Percentiles rank a stretch among this genome's conserved stretches.
phyloP scores from a whole-genome alignment of 2,888 invertebrate genomes.

The Yponomeuta evonymella region DNA sequence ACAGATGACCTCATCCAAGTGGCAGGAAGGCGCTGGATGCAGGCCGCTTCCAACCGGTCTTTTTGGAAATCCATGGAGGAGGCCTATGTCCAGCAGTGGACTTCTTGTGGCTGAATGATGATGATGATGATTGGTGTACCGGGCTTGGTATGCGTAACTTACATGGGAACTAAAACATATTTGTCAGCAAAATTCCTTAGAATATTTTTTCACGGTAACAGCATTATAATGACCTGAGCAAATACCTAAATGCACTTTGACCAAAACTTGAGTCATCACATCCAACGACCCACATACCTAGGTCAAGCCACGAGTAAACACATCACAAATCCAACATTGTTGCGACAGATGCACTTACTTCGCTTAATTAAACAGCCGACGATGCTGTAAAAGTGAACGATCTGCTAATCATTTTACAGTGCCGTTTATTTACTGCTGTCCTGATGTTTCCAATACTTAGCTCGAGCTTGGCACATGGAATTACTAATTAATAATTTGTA shows the following conservation, averaged over 20 bases:
- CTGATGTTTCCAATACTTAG: neutral
- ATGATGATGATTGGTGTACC: too few relatives aligned
- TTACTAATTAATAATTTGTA: constrained; percentile 2
- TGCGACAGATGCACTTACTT: neutral
- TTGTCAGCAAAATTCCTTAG: too few relatives aligned
- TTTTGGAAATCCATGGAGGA: too few relatives aligned
- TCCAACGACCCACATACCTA: neutral
- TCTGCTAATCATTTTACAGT: neutral
- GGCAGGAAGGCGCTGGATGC: too few relatives aligned
- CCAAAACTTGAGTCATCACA: neutral
- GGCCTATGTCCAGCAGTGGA: too few relatives aligned
- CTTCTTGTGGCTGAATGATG: too few relatives aligned
- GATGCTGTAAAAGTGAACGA: neutral
- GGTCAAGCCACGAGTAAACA: neutral
- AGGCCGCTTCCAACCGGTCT: too few relatives aligned
- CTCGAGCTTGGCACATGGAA: constrained; percentile 1
- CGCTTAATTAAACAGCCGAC: neutral
- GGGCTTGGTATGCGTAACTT: too few relatives aligned
- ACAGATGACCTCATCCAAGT: too few relatives aligned
- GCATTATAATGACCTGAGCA: neutral
- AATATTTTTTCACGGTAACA: too few relatives aligned
- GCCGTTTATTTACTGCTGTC: neutral
- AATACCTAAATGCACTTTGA: neutral
- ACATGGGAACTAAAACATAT: too few relatives aligned
- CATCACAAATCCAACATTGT: neutral